A percentile compares a stretch with the other conserved stretches of the same genome.
These are phyloP conservation scores for Stegana nigrithorax DNA, from an alignment of 2,888 invertebrate genomes.

Conservation along the genomic window DNA sequence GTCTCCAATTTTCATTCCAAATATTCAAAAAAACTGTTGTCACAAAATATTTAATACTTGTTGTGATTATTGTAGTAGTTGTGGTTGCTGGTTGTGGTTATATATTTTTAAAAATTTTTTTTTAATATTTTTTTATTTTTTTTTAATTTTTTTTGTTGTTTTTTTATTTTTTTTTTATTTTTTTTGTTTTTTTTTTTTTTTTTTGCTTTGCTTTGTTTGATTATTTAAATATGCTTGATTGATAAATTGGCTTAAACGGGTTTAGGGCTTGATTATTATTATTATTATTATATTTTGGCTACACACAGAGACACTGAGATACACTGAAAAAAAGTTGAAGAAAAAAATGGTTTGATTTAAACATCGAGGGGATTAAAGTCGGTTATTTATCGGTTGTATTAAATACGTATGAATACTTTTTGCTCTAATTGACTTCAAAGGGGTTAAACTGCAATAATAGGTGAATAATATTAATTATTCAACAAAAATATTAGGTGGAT, in stretches of 20 bases:
- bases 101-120: not conserved
- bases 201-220: not conserved
- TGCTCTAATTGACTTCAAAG: too few relatives aligned
- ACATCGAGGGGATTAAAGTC: slow-evolving; percentile 38
- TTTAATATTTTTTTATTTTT: slow-evolving; percentile 6
- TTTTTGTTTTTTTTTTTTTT: not conserved
- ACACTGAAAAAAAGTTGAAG: slow-evolving; percentile 57
- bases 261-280: slow-evolving; percentile 19
- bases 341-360: slow-evolving; percentile 49
- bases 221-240: not conserved
- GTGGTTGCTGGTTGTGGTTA: too few relatives aligned
- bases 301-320: slow-evolving; percentile 58
- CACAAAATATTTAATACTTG: too few relatives aligned
- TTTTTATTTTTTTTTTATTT: not conserved
- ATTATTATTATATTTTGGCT: slow-evolving; percentile 26
- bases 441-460: too few relatives aligned
- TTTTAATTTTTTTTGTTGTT: slow-evolving; percentile 18
- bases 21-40: too few relatives aligned
- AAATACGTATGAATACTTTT: not conserved
- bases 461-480: too few relatives aligned
- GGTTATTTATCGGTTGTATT: slow-evolving; percentile 10
- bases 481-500: too few relatives aligned
- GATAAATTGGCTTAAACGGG: slow-evolving; percentile 22
- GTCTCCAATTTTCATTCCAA: too few relatives aligned
- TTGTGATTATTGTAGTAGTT: too few relatives aligned